Base-by-base conservation (phyloP, 2,888 invertebrate genomes). In the Netelia melanura region DNA sequence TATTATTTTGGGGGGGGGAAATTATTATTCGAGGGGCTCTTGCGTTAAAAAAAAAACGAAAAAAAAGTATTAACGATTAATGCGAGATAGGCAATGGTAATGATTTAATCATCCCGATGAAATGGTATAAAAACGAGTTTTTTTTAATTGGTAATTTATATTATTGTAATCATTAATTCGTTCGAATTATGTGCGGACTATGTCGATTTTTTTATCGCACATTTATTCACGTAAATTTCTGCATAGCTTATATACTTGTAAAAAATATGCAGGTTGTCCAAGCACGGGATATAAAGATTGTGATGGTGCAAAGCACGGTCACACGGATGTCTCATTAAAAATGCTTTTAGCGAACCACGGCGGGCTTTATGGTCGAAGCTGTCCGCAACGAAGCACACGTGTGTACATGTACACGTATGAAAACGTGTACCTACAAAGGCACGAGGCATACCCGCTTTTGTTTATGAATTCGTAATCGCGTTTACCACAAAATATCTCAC, bases 241-340 rank as follows among this genome's bases (percentile, higher is more conserved):
- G n/a, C 1, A 17, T 43, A 5, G 25, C 17, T 48, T 38, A 52
- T 44, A 25, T 72, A 48, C 21, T 68, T 38, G n/a, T n/a, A 21
- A 44, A 68, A 23, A 52, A 38, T 58, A 38, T n/a, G 17, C 11
- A 6, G 0, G 10, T 44, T n/a, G 9, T 23, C 30, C 25, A 23
- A 17, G 54, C 10, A 52, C 21, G 38, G 30, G 54, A 65, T 67
- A 44, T 67, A 67, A 84, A 48, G 62, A 80, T 84, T 75, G 65
- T 77, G 62, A n/a, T 25, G 80, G 64, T 72, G 72, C 89, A 87
- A 89, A 90, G 88, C 89, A 87, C 89, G 89, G 88, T 89, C 85
- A 79, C 87, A 89, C 87, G 87, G 87, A 87, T 87, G 58, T 64
- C 89, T 91, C 89, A 89, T 91, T 90, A 90, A 91, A 90, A 91